A percentile compares a stretch with the other conserved stretches of the same genome.
phyloP scores from a whole-genome alignment of 2,797 vertebrate species.

The Sciurus carolinensis region DNA sequence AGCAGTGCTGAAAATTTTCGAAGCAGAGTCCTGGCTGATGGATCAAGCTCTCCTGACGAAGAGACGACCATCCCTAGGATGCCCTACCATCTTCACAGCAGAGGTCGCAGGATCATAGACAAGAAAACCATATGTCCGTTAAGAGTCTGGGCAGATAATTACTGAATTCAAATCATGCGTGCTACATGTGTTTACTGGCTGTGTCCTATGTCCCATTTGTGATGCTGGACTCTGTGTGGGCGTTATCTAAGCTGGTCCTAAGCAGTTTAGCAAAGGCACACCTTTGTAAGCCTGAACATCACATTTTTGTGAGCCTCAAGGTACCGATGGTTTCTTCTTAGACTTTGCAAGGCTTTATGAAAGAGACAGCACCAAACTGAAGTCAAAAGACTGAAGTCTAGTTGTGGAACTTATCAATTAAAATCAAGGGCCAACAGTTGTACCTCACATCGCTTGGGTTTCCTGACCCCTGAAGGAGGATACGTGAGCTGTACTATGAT shows the following conservation, averaged over 20 bases:
- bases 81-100: neutral
- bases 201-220: accelerated
- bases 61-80: neutral
- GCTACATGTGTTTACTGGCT: accelerated
- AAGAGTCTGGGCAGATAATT: neutral
- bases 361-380: neutral
- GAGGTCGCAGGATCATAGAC: neutral
- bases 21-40: neutral
- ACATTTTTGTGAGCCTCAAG: neutral
- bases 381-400: neutral
- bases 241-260: neutral
- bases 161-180: neutral
- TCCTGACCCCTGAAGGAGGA: neutral
- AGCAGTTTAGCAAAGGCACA: neutral
- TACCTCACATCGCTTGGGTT: no score
- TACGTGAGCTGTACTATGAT: neutral
- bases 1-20: no score
- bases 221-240: accelerated
- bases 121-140: neutral
- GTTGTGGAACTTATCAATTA: neutral
- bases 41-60: neutral
- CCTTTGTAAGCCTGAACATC: neutral
- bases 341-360: neutral
- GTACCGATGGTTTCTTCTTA: neutral
- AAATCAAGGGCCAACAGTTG: neutral